These are phyloP conservation scores for Champsocephalus esox DNA, from an alignment of 2,797 vertebrate genomes.

Conservation along the genomic window DNA sequence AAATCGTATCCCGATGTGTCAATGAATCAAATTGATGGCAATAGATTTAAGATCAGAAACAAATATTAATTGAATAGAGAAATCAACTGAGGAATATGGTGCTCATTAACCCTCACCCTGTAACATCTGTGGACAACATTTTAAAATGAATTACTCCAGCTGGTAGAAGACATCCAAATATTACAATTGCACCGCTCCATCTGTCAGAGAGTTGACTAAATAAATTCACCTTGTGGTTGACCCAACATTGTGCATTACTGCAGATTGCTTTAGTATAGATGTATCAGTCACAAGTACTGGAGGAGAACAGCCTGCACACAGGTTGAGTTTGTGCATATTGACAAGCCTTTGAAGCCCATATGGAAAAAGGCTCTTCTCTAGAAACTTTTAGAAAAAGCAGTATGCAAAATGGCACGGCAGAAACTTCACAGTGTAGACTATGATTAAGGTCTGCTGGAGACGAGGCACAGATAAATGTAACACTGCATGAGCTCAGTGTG, in stretches of 20 bases:
- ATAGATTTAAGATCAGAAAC: constrained; percentile 5
- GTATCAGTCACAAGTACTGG: constrained; percentile 19
- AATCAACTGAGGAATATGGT: constrained; percentile 8
- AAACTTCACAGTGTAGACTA: constrained; percentile 1
- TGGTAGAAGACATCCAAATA: constrained; percentile 29
- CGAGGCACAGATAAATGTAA: too few species aligned
- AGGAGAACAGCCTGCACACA: background rate
- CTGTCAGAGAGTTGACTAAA: constrained; percentile 34
- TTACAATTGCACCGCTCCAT: constrained; percentile 22
- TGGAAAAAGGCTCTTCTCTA: constrained; percentile 17
- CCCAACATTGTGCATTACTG: constrained; percentile 39
- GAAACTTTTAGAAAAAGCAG: background rate
- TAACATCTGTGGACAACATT: constrained; percentile 31
- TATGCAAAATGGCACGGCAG: background rate
- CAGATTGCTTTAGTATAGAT: constrained; percentile 42
- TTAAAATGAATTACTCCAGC: constrained; percentile 29
- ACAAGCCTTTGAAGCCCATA: background rate
- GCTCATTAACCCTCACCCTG: constrained; percentile 39
- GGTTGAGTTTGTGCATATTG: background rate
- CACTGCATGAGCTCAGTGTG: too few species aligned
- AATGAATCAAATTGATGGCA: constrained; percentile 19
- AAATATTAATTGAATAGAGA: constrained; percentile 4
- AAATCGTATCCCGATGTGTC: background rate
- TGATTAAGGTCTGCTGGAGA: too few species aligned
- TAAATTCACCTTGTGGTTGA: constrained; percentile 53